phyloP scores from a whole-genome alignment of 2,113 vertebrate species.

The Tragelaphus buxtoni region DNA sequence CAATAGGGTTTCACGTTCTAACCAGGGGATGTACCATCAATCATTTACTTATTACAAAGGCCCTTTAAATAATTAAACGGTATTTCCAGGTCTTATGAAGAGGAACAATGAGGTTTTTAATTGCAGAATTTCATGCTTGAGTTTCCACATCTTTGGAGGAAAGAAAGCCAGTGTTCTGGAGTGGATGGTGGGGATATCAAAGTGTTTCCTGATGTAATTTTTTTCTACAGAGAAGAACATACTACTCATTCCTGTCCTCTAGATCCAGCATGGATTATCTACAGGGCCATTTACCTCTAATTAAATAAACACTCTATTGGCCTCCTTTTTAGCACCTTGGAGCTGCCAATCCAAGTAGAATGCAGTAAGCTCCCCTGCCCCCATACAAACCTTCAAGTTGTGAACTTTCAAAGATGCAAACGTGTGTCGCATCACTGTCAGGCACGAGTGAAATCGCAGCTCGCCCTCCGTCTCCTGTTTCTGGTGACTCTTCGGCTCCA shows the following conservation, averaged over 20 bases:
- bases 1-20: neutral
- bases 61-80: constrained; percentile 33
- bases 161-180: constrained; percentile 47
- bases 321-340: neutral
- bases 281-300: constrained; percentile 74
- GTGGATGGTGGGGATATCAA: constrained; percentile 35
- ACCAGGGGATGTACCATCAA: neutral
- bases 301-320: constrained; percentile 43
- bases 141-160: constrained; percentile 51
- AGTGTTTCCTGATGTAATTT: constrained; percentile 59
- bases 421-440: neutral
- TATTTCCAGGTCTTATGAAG: constrained; percentile 21
- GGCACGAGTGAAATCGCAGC: neutral
- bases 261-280: constrained; percentile 57
- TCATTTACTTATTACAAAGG: neutral
- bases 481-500: neutral
- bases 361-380: neutral
- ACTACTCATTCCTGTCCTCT: constrained; percentile 61
- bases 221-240: constrained; percentile 32
- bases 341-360: constrained; percentile 56
- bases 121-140: constrained; percentile 16
- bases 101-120: constrained; percentile 60
- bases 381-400: neutral
- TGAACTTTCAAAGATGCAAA: neutral
- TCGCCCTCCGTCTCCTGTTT: neutral